Percentiles rank a stretch among this genome's conserved stretches.
Evolutionary conservation across 2,113 vertebrate genomes (phyloP).

Genomic region (Pterophyllum scalare): DNA sequence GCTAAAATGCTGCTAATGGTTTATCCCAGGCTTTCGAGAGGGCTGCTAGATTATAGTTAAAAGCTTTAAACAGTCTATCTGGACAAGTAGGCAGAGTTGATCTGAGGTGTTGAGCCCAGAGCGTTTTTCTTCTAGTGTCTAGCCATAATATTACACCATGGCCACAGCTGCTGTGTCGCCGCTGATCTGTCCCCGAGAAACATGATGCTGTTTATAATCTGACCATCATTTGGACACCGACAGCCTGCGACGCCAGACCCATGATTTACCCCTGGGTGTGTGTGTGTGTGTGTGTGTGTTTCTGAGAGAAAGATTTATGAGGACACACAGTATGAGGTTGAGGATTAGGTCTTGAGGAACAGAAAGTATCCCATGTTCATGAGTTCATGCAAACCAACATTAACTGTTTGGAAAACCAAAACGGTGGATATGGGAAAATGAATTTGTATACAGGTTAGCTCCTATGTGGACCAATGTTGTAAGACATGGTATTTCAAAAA

Average conservation of each 20-base stretch:
- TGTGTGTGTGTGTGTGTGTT: constrained; percentile 33
- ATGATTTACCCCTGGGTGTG: constrained; percentile 68
- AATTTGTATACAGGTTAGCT: too few species aligned
- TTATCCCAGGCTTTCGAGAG: neutral
- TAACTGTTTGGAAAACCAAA: neutral
- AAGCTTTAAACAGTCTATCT: constrained; percentile 17
- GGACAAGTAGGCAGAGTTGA: neutral
- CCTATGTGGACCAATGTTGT: too few species aligned
- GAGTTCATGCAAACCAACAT: constrained; percentile 16
- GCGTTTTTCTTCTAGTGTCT: constrained; percentile 43
- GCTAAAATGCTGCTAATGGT: constrained; percentile 22
- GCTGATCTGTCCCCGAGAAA: constrained; percentile 73
- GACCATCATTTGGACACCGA: constrained; percentile 72
- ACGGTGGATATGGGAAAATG: neutral
- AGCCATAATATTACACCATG: constrained; percentile 69
- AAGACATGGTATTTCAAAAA: neutral
- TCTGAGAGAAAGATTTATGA: constrained; percentile 70
- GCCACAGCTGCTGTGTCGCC: constrained; percentile 72
- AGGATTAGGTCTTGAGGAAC: constrained; percentile 55
- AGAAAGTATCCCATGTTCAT: constrained; percentile 38
- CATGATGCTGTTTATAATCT: constrained; percentile 70
- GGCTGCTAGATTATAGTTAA: constrained; percentile 3
- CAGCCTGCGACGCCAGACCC: constrained; percentile 68
- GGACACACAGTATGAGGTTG: constrained; percentile 36
- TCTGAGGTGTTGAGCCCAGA: constrained; percentile 41